Conservation (phyloP, 2,888 invertebrate species). For the Cheilosia pagana region DNA sequence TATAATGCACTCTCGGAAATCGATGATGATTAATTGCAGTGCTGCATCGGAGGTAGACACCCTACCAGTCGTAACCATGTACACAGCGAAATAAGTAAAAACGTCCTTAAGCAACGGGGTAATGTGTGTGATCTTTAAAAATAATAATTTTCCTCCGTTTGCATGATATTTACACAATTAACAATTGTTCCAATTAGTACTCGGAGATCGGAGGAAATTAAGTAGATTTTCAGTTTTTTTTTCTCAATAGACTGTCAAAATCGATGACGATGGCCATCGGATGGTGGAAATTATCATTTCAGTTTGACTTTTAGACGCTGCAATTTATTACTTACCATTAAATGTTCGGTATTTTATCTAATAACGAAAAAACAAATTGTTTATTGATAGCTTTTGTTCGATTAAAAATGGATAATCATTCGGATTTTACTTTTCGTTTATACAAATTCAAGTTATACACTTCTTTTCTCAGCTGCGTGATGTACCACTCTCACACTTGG, state of each 20-base stretch:
- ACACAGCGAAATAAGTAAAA: neutral
- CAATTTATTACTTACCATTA: slow-evolving; percentile 47
- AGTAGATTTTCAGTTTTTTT: slow-evolving; percentile 7
- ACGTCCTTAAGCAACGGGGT: too few species aligned
- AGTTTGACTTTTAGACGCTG: neutral
- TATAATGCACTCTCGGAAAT: slow-evolving; percentile 40
- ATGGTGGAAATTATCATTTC: slow-evolving; percentile 21
- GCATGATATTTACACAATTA: neutral
- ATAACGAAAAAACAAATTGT: neutral
- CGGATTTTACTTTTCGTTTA: slow-evolving; percentile 28
- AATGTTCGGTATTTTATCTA: neutral
- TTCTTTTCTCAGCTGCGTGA: slow-evolving; percentile 69
- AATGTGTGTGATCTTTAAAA: neutral
- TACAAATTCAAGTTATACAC: slow-evolving; percentile 11
- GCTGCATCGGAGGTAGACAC: slow-evolving; percentile 33
- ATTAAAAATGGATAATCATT: neutral
- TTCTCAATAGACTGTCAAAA: slow-evolving; percentile 60
- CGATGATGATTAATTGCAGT: slow-evolving; percentile 65
- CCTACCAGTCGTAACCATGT: slow-evolving; percentile 15
- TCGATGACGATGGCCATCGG: slow-evolving; percentile 69
- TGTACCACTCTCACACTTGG: slow-evolving; percentile 41
- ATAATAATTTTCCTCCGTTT: neutral
- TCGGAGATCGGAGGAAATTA: neutral
- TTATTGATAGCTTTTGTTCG: slow-evolving; percentile 8
- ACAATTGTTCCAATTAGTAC: neutral